phyloP scores from a whole-genome alignment of 2,888 invertebrate species.

The Stramonita haemastoma region DNA sequence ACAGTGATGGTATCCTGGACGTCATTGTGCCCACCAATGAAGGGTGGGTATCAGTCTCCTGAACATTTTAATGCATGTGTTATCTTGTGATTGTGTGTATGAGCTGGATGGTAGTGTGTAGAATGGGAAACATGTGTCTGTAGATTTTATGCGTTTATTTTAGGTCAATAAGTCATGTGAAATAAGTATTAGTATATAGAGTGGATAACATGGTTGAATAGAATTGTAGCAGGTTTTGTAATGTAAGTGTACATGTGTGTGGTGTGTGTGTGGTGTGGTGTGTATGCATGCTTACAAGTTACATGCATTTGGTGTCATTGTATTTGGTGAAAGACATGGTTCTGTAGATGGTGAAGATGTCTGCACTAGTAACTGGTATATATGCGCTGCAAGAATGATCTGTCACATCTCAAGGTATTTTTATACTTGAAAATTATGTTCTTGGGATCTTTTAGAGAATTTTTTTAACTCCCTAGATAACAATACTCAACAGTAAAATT shows the following conservation, averaged over 20 bases:
- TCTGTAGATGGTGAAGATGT: too few relatives aligned
- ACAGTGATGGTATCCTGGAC: slow-evolving; percentile 67
- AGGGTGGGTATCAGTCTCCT: slow-evolving; percentile 59
- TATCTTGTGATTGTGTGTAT: background rate
- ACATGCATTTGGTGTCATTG: background rate
- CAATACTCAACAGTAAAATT: too few relatives aligned
- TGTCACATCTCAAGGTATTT: too few relatives aligned
- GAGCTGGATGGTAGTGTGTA: background rate
- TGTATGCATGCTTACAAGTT: background rate
- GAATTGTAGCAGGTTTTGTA: background rate
- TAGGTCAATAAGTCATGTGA: too few relatives aligned
- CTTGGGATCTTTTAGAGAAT: too few relatives aligned
- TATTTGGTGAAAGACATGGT: background rate
- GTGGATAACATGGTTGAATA: too few relatives aligned
- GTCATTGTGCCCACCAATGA: slow-evolving; percentile 68
- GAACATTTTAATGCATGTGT: background rate
- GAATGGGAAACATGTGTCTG: background rate
- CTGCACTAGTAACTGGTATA: too few relatives aligned
- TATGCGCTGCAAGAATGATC: too few relatives aligned
- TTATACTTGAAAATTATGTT: too few relatives aligned
- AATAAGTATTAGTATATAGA: too few relatives aligned
- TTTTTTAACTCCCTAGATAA: too few relatives aligned
- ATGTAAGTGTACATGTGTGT: background rate
- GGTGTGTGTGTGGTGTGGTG: background rate
- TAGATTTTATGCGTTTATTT: too few relatives aligned